Evolutionary conservation across 2,797 vertebrate genomes (phyloP).

Genomic region (Alca torda): DNA sequence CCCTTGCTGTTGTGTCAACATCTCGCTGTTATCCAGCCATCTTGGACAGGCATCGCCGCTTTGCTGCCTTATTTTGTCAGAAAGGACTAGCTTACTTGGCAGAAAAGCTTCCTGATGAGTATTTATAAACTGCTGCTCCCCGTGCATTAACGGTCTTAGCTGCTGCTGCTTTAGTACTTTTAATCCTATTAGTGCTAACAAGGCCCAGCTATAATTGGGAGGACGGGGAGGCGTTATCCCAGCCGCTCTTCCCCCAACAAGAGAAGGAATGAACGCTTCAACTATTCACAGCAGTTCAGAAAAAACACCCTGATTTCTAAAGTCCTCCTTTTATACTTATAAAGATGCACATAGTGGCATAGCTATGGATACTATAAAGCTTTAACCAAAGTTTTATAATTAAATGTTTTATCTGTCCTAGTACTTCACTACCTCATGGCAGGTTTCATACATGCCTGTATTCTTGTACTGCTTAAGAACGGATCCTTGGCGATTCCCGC

Average conservation of each 20-base stretch:
- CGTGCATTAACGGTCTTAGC: background rate
- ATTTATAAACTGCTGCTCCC: background rate
- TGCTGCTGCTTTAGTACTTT: background rate
- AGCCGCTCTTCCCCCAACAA: background rate
- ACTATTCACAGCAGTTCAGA: background rate
- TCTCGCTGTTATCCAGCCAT: background rate
- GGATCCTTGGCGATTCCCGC: background rate
- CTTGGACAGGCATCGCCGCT: background rate
- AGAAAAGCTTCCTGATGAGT: background rate
- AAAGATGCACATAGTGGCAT: background rate
- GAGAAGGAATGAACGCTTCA: background rate
- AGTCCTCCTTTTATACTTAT: background rate
- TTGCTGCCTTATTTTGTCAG: background rate
- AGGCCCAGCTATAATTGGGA: background rate
- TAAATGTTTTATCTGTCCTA: background rate
- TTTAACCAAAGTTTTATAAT: background rate
- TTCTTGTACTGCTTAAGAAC: background rate
- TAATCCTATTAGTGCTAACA: background rate
- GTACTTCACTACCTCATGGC: background rate
- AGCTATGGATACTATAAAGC: background rate
- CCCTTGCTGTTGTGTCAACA: background rate
- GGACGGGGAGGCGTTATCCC: background rate
- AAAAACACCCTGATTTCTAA: background rate
- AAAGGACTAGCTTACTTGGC: background rate
- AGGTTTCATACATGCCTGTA: background rate